A percentile compares a stretch with the other conserved stretches of the same genome.
These are phyloP conservation scores for Passer montanus DNA, from an alignment of 2,113 vertebrate genomes.

Conservation along the genomic window DNA sequence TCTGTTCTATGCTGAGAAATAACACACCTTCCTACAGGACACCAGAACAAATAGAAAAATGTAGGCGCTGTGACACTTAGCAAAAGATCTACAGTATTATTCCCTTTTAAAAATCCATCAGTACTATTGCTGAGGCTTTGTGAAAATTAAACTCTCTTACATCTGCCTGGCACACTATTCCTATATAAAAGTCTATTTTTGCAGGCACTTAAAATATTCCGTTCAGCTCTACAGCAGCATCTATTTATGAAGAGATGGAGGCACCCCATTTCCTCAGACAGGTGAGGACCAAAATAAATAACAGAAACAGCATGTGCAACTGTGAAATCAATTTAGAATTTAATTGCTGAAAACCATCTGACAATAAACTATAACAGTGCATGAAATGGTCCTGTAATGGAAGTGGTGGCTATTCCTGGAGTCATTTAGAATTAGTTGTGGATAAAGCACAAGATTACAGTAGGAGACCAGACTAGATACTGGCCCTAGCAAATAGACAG, in stretches of 20 bases:
- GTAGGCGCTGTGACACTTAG: neutral
- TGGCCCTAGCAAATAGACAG: slow-evolving; percentile 52
- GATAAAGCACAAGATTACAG: slow-evolving; percentile 48
- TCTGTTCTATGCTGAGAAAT: slow-evolving; percentile 1
- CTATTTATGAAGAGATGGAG: neutral
- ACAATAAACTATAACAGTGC: slow-evolving; percentile 60
- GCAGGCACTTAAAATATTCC: slow-evolving; percentile 25
- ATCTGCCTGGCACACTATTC: neutral
- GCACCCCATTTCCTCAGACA: neutral
- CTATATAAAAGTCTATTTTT: slow-evolving; percentile 40
- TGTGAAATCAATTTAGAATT: slow-evolving; percentile 68
- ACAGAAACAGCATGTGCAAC: slow-evolving; percentile 20
- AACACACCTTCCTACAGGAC: slow-evolving; percentile 30
- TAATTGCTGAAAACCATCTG: slow-evolving; percentile 61
- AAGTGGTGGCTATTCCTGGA: slow-evolving; percentile 47
- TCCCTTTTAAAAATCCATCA: slow-evolving; percentile 43
- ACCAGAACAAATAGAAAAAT: slow-evolving; percentile 36
- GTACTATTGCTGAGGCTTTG: neutral
- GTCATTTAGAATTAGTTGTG: slow-evolving; percentile 57
- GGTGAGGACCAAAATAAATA: slow-evolving; percentile 60
- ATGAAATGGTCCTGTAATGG: slow-evolving; percentile 60
- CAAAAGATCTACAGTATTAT: neutral
- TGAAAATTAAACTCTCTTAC: slow-evolving; percentile 41
- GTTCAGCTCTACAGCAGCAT: neutral
- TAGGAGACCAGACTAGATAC: slow-evolving; percentile 29